Evolutionary conservation across 2,797 vertebrate genomes (phyloP).

Genomic region (Parotocinclus haroldoi): DNA sequence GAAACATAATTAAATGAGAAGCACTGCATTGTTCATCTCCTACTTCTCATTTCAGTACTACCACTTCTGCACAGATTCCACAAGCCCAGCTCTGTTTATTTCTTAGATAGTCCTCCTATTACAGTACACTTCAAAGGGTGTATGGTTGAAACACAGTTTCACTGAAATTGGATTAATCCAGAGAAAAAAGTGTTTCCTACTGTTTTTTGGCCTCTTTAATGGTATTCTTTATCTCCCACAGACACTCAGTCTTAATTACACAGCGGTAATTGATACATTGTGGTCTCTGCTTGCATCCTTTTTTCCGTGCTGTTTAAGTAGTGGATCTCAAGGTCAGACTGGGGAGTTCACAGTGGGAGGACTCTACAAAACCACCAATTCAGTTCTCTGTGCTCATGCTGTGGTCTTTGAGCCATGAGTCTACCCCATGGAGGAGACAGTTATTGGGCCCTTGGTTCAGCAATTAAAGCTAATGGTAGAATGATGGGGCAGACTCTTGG

Average conservation of each 20-base stretch:
- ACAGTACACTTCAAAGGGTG: slow-evolving; percentile 62
- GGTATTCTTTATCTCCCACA: slow-evolving; percentile 51
- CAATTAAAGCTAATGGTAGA: slow-evolving; percentile 32
- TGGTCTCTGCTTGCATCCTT: slow-evolving; percentile 20
- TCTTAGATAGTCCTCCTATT: slow-evolving; percentile 55
- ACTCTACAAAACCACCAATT: slow-evolving; percentile 11
- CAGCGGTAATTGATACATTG: slow-evolving; percentile 45
- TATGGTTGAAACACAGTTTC: slow-evolving; percentile 52
- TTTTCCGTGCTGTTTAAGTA: slow-evolving; percentile 31
- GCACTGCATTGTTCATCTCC: not conserved
- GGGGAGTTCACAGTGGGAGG: slow-evolving; percentile 9
- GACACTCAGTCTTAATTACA: slow-evolving; percentile 50
- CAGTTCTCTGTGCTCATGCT: slow-evolving; percentile 10
- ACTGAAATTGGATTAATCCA: slow-evolving; percentile 63
- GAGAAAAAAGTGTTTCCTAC: slow-evolving; percentile 49
- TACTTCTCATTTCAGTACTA: slow-evolving; percentile 1
- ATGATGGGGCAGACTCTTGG: slow-evolving; percentile 12
- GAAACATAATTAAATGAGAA: not conserved
- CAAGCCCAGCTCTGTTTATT: slow-evolving; percentile 48
- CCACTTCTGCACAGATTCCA: slow-evolving; percentile 20
- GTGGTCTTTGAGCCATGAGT: slow-evolving; percentile 21
- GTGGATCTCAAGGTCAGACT: slow-evolving; percentile 34
- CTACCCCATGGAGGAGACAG: slow-evolving; percentile 17
- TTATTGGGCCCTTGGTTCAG: slow-evolving; percentile 16
- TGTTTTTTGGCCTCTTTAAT: slow-evolving; percentile 46